These are phyloP conservation scores for Oryzias melastigma DNA, from an alignment of 2,113 vertebrate genomes.

Conservation along the genomic window DNA sequence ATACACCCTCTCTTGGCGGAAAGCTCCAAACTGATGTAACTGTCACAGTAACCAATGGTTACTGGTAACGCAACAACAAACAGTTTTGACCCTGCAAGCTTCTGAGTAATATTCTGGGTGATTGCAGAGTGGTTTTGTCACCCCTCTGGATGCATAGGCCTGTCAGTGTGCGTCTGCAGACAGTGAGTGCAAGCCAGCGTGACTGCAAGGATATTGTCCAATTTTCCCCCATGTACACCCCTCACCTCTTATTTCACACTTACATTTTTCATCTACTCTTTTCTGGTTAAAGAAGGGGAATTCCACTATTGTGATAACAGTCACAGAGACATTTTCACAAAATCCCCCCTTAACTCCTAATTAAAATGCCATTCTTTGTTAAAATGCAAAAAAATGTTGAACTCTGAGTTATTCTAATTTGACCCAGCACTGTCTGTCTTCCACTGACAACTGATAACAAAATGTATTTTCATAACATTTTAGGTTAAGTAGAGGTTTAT, in stretches of 20 bases:
- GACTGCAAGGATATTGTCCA: conserved; percentile 6
- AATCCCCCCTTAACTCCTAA: no score
- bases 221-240: background rate
- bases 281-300: no score
- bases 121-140: conserved; percentile 24
- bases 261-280: no score
- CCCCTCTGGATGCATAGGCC: conserved; percentile 13
- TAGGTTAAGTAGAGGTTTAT: no score
- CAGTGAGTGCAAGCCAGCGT: conserved; percentile 31
- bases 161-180: conserved; percentile 15
- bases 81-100: conserved; percentile 47
- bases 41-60: conserved; percentile 52
- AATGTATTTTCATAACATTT: no score
- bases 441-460: no score
- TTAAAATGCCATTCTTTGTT: no score
- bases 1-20: conserved; percentile 30
- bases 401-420: no score
- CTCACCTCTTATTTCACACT: background rate
- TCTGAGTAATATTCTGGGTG: conserved; percentile 55
- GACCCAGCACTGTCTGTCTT: no score
- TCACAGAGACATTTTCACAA: no score
- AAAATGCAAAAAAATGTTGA: no score
- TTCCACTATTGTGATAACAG: no score
- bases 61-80: conserved; percentile 56
- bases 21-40: conserved; percentile 39